Conservation (phyloP, 2,888 invertebrate species). For the Nephrotoma guestfalica region DNA sequence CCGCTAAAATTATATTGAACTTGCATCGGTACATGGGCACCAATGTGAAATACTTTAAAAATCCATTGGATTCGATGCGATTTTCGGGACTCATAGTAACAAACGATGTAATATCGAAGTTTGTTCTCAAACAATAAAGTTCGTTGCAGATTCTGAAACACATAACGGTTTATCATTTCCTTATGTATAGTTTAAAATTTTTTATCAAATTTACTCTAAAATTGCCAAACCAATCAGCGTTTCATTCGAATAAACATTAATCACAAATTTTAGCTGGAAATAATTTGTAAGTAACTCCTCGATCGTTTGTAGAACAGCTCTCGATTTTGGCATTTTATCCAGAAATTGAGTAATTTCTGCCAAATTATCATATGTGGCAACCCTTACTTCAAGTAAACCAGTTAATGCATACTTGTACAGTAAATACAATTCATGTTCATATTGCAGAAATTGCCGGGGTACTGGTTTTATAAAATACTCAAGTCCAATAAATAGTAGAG, state of each 20-base stretch:
- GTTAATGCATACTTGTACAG: conserved; percentile 9
- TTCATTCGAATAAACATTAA: background rate
- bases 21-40: conserved; percentile 33
- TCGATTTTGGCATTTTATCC: background rate
- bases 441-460: conserved; percentile 4
- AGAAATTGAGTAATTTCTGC: background rate
- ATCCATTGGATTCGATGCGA: conserved; percentile 8
- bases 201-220: conserved; percentile 7
- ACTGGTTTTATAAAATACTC: conserved; percentile 9
- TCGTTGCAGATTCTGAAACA: conserved; percentile 4
- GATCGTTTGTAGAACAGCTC: background rate
- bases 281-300: background rate
- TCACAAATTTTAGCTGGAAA: background rate
- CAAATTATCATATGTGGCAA: background rate
- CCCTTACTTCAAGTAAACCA: background rate
- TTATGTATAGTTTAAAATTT: background rate
- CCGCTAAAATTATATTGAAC: conserved; percentile 32
- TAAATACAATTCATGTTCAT: conserved; percentile 10
- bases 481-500: background rate
- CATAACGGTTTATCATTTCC: background rate
- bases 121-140: background rate
- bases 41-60: conserved; percentile 19
- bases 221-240: conserved; percentile 10
- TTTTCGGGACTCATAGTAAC: conserved; percentile 1
- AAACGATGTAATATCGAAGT: conserved; percentile 9